Evolutionary conservation across 2,888 invertebrate genomes (phyloP).

Genomic region (Ophion ellenae): DNA sequence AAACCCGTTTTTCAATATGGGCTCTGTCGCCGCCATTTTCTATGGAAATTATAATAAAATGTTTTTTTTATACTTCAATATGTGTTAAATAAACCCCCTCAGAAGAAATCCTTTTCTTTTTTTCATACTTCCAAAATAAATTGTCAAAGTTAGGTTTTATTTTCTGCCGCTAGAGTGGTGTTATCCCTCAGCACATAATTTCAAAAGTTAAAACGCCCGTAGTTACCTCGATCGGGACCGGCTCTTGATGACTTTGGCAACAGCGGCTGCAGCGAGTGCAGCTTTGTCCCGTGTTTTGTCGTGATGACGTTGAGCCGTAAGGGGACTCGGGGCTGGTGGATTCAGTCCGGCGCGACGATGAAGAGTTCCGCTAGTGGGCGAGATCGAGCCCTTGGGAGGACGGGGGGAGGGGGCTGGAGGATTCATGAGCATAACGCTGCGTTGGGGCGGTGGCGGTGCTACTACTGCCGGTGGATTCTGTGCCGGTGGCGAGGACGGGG

Average conservation of each 20-base stretch:
- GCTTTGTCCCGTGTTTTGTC: constrained; percentile 80
- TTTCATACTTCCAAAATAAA: too few species aligned
- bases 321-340: constrained; percentile 81
- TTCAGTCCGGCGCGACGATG: constrained; percentile 82
- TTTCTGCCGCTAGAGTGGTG: too few species aligned
- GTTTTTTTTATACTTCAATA: too few species aligned
- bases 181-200: not conserved
- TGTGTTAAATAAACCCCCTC: too few species aligned
- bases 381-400: constrained; percentile 83
- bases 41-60: too few species aligned
- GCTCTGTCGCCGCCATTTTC: too few species aligned
- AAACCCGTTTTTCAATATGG: too few species aligned
- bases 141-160: too few species aligned
- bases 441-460: constrained; percentile 86
- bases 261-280: constrained; percentile 80
- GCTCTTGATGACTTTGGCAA: constrained; percentile 82
- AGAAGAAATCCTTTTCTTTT: too few species aligned
- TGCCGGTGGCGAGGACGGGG: constrained; percentile 78
- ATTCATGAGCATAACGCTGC: constrained; percentile 89
- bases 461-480: constrained; percentile 73
- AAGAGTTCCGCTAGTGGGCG: constrained; percentile 80
- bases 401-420: constrained; percentile 88
- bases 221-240: constrained; percentile 81
- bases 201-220: constrained; percentile 11
- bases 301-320: constrained; percentile 77